These are phyloP conservation scores for Tragelaphus eurycerus DNA, from an alignment of 2,797 vertebrate species.

Conservation along the genomic window DNA sequence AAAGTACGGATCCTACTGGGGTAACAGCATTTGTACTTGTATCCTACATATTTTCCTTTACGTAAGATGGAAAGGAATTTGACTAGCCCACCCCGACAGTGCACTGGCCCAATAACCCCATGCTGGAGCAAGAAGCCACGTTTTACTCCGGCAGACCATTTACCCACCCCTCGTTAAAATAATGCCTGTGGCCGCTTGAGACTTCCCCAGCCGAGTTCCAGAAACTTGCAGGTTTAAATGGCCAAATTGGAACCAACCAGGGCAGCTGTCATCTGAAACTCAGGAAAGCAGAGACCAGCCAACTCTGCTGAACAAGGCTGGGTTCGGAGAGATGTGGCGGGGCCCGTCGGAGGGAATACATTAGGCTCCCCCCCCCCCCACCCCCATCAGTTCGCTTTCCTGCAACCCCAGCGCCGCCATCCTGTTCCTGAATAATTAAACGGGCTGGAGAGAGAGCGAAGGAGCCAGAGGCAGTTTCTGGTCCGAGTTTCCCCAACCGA, in stretches of 20 bases:
- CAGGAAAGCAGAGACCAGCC: slow-evolving; percentile 63
- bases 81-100: slow-evolving; percentile 24
- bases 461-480: slow-evolving; percentile 18
- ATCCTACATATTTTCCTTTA: slow-evolving; percentile 13
- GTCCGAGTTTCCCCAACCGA: not conserved
- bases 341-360: not conserved
- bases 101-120: not conserved
- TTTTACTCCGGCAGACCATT: not conserved
- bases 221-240: slow-evolving; percentile 53
- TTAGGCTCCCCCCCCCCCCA: slow-evolving; percentile 29
- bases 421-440: slow-evolving; percentile 62
- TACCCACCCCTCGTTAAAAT: slow-evolving; percentile 21
- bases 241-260: slow-evolving; percentile 40
- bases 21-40: not conserved
- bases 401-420: slow-evolving; percentile 64
- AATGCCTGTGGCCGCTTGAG: slow-evolving; percentile 42
- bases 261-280: slow-evolving; percentile 75
- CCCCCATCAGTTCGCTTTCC: slow-evolving; percentile 10
- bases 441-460: not conserved
- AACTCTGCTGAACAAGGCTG: not conserved
- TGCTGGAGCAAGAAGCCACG: not conserved
- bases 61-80: slow-evolving; percentile 29
- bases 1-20: not conserved
- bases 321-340: slow-evolving; percentile 49
- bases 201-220: slow-evolving; percentile 17